These are phyloP conservation scores for Denticeps clupeoides DNA, from an alignment of 2,797 vertebrate genomes.

Conservation along the genomic window DNA sequence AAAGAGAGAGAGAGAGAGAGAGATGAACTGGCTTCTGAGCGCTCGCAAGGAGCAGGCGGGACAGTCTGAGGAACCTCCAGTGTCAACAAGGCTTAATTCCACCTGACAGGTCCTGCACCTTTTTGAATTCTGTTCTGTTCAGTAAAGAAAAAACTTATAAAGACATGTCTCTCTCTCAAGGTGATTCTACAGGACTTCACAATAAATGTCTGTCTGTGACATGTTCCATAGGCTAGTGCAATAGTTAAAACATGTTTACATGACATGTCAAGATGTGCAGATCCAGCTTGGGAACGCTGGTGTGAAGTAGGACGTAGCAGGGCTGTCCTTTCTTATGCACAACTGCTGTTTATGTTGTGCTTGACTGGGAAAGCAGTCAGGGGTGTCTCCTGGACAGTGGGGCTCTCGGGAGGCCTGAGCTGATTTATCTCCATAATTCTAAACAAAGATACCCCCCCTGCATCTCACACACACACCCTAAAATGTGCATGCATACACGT, in stretches of 20 bases:
- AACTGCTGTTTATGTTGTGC: slow-evolving; percentile 22
- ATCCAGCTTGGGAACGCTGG: slow-evolving; percentile 4
- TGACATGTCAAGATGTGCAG: slow-evolving; percentile 9
- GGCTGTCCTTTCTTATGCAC: slow-evolving; percentile 12
- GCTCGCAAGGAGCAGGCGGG: too few species aligned
- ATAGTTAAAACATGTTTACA: slow-evolving; percentile 16
- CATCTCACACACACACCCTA: too few species aligned
- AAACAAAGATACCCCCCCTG: not conserved
- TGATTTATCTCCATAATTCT: not conserved
- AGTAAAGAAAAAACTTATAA: too few species aligned
- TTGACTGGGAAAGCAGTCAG: slow-evolving; percentile 20
- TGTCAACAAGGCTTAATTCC: too few species aligned
- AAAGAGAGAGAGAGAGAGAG: too few species aligned
- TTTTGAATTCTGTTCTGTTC: too few species aligned
- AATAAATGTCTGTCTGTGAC: not conserved
- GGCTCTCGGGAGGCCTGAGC: too few species aligned
- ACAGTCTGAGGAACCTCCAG: too few species aligned
- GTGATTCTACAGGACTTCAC: not conserved
- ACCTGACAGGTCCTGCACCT: too few species aligned
- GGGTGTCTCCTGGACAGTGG: slow-evolving; percentile 10
- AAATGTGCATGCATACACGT: too few species aligned
- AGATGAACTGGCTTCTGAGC: too few species aligned
- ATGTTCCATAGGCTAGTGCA: slow-evolving; percentile 3
- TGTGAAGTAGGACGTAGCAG: not conserved
- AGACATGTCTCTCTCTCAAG: not conserved